A percentile compares a stretch with the other conserved stretches of the same genome.
These are phyloP conservation scores for Siniperca obscura DNA, from an alignment of 2,797 vertebrate species.

Conservation along the genomic window DNA sequence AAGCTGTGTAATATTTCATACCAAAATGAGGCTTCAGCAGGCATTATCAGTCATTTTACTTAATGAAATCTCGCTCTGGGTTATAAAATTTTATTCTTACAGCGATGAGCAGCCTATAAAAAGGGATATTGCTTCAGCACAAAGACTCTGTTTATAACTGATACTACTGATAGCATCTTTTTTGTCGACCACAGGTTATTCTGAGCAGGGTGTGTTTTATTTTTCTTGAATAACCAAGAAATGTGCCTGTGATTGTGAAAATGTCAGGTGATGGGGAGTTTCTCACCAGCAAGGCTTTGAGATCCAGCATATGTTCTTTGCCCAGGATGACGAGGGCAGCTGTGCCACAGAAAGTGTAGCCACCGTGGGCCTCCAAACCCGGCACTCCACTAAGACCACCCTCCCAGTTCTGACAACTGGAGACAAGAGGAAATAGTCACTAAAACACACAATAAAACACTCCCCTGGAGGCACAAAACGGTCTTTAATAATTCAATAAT, in stretches of 20 bases:
- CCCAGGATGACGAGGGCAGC: slow-evolving; percentile 95
- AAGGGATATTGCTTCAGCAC: slow-evolving; percentile 14
- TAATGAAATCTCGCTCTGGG: neutral
- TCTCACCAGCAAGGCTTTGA: slow-evolving; percentile 93
- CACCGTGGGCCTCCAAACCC: slow-evolving; percentile 95
- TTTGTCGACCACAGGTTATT: neutral
- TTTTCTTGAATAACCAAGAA: neutral
- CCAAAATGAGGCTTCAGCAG: neutral
- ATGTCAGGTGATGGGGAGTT: neutral
- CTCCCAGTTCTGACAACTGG: slow-evolving; percentile 98
- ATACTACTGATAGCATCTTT: slow-evolving; percentile 3
- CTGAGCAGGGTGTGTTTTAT: neutral
- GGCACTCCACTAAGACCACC: slow-evolving; percentile 95
- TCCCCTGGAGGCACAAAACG: neutral
- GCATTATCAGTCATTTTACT: neutral
- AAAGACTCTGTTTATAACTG: slow-evolving; percentile 20
- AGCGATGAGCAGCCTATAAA: neutral
- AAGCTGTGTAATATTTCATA: neutral
- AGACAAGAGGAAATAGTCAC: neutral
- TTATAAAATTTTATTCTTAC: neutral
- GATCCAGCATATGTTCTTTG: slow-evolving; percentile 92
- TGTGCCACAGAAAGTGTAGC: slow-evolving; percentile 96
- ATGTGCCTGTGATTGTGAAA: neutral
- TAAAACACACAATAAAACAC: neutral
- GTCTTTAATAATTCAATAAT: neutral